Evolutionary conservation across 2,113 vertebrate genomes (phyloP).

Genomic region (Cyprinodon variegatus): DNA sequence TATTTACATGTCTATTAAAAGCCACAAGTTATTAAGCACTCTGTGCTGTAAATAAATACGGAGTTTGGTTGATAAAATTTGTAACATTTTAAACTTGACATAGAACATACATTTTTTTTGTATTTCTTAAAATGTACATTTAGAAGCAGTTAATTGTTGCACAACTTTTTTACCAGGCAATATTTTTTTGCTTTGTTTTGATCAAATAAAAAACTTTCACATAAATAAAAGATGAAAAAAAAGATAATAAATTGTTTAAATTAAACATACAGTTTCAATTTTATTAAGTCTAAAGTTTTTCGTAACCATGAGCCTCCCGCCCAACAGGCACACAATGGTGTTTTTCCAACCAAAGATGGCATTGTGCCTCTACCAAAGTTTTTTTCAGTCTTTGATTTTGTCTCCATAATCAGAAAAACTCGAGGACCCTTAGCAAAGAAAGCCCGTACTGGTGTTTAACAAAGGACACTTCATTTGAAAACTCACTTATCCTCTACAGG

Average conservation of each 20-base stretch:
- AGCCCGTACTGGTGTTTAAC: not conserved
- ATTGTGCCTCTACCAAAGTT: not conserved
- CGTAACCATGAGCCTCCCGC: not conserved
- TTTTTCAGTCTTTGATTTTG: not conserved
- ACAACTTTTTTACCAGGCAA: not conserved
- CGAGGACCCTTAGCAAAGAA: not conserved
- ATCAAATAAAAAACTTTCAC: not conserved
- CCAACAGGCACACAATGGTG: not conserved
- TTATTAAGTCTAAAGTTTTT: not conserved
- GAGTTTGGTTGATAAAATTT: no score
- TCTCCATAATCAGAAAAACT: conserved; percentile 2
- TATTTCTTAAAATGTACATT: no score
- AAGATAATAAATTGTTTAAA: no score
- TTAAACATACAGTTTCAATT: no score
- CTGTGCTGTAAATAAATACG: no score
- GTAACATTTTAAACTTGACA: no score
- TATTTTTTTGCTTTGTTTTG: not conserved
- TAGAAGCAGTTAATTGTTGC: not conserved
- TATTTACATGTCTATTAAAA: not conserved
- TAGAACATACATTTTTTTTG: no score
- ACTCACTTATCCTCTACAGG: not conserved
- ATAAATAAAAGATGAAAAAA: not conserved
- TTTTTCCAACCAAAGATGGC: not conserved
- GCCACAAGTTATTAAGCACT: not conserved
- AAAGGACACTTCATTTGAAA: conserved; percentile 1